A percentile compares a stretch with the other conserved stretches of the same genome.
Conservation (phyloP, 2,888 invertebrate species). For the Rugalucina vietnamica region DNA sequence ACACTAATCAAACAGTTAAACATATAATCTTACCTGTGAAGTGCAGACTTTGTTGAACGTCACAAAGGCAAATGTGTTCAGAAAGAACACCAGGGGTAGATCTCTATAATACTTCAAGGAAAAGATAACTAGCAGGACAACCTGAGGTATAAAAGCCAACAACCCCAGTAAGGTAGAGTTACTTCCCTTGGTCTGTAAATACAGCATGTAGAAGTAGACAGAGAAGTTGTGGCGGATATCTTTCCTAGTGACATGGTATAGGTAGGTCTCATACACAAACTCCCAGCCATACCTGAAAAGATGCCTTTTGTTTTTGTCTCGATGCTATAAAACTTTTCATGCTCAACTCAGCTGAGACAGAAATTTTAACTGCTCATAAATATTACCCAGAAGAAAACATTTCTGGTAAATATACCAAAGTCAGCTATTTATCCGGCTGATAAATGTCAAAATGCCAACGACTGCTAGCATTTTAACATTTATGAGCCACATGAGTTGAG, state of each 20-base stretch:
- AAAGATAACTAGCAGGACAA: slow-evolving; percentile 84
- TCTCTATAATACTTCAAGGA: slow-evolving; percentile 84
- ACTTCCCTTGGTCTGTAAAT: slow-evolving; percentile 85
- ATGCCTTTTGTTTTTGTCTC: too few relatives aligned
- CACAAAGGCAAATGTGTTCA: slow-evolving; percentile 94
- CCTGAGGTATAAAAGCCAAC: slow-evolving; percentile 87
- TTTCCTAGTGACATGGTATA: slow-evolving; percentile 94
- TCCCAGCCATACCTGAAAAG: slow-evolving; percentile 90
- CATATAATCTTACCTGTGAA: slow-evolving; percentile 88
- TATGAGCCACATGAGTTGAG: too few relatives aligned
- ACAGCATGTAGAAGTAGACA: slow-evolving; percentile 95
- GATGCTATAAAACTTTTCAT: too few relatives aligned
- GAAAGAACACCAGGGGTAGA: slow-evolving; percentile 93
- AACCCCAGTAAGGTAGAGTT: slow-evolving; percentile 86
- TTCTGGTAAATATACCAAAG: too few relatives aligned
- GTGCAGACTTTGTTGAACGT: slow-evolving; percentile 98
- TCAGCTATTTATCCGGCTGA: too few relatives aligned
- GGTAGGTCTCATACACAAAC: slow-evolving; percentile 95
- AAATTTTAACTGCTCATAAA: too few relatives aligned
- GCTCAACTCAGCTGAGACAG: too few relatives aligned
- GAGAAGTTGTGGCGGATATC: slow-evolving; percentile 99
- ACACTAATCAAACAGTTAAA: too few relatives aligned
- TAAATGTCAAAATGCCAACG: too few relatives aligned
- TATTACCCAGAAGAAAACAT: too few relatives aligned
- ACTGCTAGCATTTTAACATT: too few relatives aligned